These are phyloP conservation scores for Lagodon rhomboides DNA, from an alignment of 2,797 vertebrate genomes.

Conservation along the genomic window DNA sequence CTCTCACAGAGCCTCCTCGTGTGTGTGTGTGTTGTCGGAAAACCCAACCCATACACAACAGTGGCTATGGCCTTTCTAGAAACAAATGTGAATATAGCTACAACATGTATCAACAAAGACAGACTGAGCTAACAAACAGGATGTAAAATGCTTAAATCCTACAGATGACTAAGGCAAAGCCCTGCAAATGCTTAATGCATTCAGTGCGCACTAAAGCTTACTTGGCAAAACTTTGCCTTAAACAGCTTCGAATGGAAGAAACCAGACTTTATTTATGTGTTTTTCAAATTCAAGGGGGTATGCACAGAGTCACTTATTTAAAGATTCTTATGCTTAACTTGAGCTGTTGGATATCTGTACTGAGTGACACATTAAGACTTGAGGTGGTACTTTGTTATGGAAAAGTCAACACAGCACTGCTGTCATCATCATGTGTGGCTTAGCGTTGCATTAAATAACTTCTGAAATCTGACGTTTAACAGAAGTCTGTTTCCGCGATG, in stretches of 20 bases:
- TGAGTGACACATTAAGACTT: constrained; percentile 10
- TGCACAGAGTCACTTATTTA: constrained; percentile 1
- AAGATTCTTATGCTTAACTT: neutral
- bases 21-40: constrained; percentile 25
- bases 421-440: neutral
- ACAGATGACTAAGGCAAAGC: constrained; percentile 37
- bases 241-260: constrained; percentile 12
- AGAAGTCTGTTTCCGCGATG: neutral
- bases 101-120: constrained; percentile 44
- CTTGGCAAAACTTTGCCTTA: too few relatives aligned
- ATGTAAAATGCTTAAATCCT: constrained; percentile 34
- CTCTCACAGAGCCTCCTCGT: constrained; percentile 26
- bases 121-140: constrained; percentile 25
- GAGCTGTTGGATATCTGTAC: constrained; percentile 6
- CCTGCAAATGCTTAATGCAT: too few relatives aligned
- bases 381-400: neutral
- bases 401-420: neutral
- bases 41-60: constrained; percentile 20
- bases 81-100: constrained; percentile 35
- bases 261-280: neutral
- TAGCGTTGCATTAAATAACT: neutral
- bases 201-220: too few relatives aligned
- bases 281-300: constrained; percentile 14
- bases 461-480: neutral
- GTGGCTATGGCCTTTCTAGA: constrained; percentile 19